Evolutionary conservation across 2,888 invertebrate genomes (phyloP).

Genomic region (Aspidiotus destructor): DNA sequence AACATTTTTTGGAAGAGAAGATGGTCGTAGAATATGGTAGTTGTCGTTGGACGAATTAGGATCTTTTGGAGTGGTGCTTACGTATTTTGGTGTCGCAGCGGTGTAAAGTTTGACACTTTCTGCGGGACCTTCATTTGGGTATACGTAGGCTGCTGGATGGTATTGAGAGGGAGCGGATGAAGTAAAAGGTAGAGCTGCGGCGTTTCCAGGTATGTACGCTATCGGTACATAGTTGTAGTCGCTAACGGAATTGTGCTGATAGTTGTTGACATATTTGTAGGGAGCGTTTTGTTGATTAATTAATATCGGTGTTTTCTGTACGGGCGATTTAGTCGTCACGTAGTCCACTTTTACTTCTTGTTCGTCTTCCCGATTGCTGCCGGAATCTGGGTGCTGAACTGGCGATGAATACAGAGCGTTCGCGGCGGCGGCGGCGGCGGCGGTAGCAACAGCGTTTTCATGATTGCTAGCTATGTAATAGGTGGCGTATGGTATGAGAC

Average conservation of each 20-base stretch:
- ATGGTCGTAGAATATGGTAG: background rate
- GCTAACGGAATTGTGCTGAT: constrained; percentile 1
- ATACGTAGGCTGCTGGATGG: constrained; percentile 8
- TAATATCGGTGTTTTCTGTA: background rate
- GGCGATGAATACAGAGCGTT: background rate
- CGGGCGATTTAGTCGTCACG: background rate
- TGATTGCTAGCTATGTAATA: constrained; percentile 52
- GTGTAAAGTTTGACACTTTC: constrained; percentile 3
- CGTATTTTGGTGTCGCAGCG: constrained; percentile 9
- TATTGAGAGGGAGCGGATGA: constrained; percentile 15
- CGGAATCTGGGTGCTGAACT: too few relatives aligned
- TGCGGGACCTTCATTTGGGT: constrained; percentile 3
- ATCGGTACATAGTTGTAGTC: constrained; percentile 27
- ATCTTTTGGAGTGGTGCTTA: background rate
- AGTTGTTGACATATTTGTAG: constrained; percentile 16
- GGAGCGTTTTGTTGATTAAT: background rate
- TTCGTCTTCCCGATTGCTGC: background rate
- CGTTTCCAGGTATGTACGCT: constrained; percentile 26
- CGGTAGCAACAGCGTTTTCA: constrained; percentile 8
- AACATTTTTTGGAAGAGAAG: too few relatives aligned
- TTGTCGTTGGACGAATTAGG: constrained; percentile 7
- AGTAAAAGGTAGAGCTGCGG: background rate
- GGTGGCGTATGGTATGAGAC: constrained; percentile 73
- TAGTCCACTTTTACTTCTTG: constrained; percentile 13
- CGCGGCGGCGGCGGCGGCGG: constrained; percentile 2